Evolutionary conservation across 2,888 invertebrate genomes (phyloP).

Genomic region (Pristionchus japonicus): DNA sequence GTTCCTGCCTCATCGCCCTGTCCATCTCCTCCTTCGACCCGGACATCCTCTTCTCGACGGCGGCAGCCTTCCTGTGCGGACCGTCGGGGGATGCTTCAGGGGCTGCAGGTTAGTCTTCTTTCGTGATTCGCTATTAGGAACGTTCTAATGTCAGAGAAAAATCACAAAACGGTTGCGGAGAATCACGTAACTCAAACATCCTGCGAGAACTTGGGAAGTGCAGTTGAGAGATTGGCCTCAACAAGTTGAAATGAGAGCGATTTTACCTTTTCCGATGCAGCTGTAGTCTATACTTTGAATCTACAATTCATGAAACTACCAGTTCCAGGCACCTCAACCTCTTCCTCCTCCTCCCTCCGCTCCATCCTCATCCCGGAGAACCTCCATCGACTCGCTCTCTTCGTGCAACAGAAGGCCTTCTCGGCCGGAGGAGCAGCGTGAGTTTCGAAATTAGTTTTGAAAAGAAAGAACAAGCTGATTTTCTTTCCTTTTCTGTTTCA

Average conservation of each 20-base stretch:
- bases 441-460: too few species aligned
- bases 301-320: too few species aligned
- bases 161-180: too few species aligned
- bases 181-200: too few species aligned
- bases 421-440: neutral
- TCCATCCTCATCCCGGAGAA: slow-evolving; percentile 66
- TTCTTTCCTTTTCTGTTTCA: neutral
- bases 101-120: neutral
- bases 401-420: slow-evolving; percentile 56
- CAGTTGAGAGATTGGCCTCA: too few species aligned
- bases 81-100: neutral
- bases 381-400: slow-evolving; percentile 62
- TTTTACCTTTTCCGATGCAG: too few species aligned
- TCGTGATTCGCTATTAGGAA: too few species aligned
- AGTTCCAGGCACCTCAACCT: neutral
- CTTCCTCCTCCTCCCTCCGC: slow-evolving; percentile 19
- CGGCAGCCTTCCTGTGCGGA: slow-evolving; percentile 56
- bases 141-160: too few species aligned
- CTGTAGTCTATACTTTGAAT: too few species aligned
- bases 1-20: slow-evolving; percentile 90
- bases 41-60: slow-evolving; percentile 64
- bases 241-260: too few species aligned
- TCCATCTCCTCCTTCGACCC: slow-evolving; percentile 90
- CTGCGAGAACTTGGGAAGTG: too few species aligned
- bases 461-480: too few species aligned